These are phyloP conservation scores for Eristalinus sepulchralis DNA, from an alignment of 2,888 invertebrate genomes.

Conservation along the genomic window DNA sequence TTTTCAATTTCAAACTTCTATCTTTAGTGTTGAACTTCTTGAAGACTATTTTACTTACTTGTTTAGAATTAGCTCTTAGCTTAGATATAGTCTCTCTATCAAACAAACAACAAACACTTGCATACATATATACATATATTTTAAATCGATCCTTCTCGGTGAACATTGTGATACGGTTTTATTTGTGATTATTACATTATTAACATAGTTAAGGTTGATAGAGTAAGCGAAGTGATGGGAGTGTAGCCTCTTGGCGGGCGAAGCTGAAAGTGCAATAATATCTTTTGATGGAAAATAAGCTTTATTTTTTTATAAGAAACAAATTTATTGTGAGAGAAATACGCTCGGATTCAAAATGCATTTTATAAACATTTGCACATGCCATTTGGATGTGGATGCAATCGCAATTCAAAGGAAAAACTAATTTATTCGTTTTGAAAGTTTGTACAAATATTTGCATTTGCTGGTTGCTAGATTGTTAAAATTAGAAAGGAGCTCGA, in stretches of 20 bases:
- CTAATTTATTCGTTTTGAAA: not conserved
- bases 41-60: slow-evolving; percentile 35
- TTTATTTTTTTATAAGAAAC: slow-evolving; percentile 71
- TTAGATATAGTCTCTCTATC: slow-evolving; percentile 14
- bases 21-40: slow-evolving; percentile 33
- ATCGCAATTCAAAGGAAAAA: not conserved
- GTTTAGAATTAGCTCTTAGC: slow-evolving; percentile 22
- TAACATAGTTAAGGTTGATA: slow-evolving; percentile 40
- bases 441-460: not conserved
- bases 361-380: not conserved
- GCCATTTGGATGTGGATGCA: not conserved
- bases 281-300: slow-evolving; percentile 74
- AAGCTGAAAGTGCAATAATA: slow-evolving; percentile 66
- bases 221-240: slow-evolving; percentile 22
- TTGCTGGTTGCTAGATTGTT: too few relatives aligned
- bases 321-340: slow-evolving; percentile 57
- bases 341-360: not conserved
- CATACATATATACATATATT: slow-evolving; percentile 4
- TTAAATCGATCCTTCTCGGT: slow-evolving; percentile 50
- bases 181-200: slow-evolving; percentile 56
- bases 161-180: slow-evolving; percentile 66
- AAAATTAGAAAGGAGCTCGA: too few relatives aligned
- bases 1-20: not conserved
- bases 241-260: slow-evolving; percentile 17
- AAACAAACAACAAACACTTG: slow-evolving; percentile 23